Evolutionary conservation across 1,140 invertebrate species (phyloP), one percentile per base, ranked within the genome.

Genomic region (Meloidogyne hapla): DNA sequence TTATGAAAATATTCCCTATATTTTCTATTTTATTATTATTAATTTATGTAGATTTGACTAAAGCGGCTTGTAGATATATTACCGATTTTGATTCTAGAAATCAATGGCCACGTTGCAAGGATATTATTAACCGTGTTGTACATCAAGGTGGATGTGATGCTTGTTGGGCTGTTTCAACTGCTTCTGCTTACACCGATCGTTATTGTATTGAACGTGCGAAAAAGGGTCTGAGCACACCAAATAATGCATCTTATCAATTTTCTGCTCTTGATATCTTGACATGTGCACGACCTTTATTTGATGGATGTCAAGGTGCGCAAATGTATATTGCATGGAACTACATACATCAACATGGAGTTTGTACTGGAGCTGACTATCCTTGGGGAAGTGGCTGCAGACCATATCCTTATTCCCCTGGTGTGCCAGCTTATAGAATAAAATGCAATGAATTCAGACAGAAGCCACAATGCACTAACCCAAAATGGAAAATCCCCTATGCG

Each of bases 121-220:
- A 93, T 0, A 78, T 89, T 21, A 61, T 74, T 18, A 87, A 88
- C 76, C 87, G 88, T 81, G 83, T 90, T 68, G 74, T 89, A 48
- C 89, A 90, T 78, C 89, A 90, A 80, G 88, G 88, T 4, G 80
- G 80, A 48, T 90, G 89, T 83, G 89, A 88, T 42, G 38, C 26
- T 15, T 79, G 62, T 6, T 89, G 88, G 13, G 89, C 88, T 13
- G 74, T 40, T 61, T 67, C 66, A 21, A 65, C 9, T 79, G 75
- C 61, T 33, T 71, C 38, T 63, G 42, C 72, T 0, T 95, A 96
- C 92, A 93, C 93, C 15, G 94, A 96, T 88, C 89, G 94, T 69
- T 90, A 90, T 64, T 96, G 94, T 87, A 94, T 94, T 78, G 91
- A 92, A 79, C 92, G 92, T 0, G 90, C 92, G 28, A 93, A 91